These are phyloP conservation scores for Gibbula magus DNA, from an alignment of 2,888 invertebrate species.

Conservation along the genomic window DNA sequence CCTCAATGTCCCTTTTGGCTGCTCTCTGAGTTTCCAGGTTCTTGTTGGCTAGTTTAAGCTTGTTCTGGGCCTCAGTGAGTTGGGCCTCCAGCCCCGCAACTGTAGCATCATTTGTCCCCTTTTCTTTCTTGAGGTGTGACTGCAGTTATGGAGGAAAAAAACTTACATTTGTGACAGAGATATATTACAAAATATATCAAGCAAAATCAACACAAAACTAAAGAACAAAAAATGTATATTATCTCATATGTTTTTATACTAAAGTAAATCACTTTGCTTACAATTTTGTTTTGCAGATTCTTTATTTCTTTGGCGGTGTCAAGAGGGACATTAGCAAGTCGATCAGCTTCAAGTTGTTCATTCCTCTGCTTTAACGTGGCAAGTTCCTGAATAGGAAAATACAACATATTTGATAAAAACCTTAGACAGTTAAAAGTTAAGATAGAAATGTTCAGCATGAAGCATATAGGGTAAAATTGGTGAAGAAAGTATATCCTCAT, in stretches of 20 bases:
- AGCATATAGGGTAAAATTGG: no score
- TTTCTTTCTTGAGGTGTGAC: slow-evolving; percentile 58
- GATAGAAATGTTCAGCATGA: no score
- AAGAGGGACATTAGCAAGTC: slow-evolving; percentile 64
- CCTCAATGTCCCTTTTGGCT: slow-evolving; percentile 63
- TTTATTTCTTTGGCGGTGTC: slow-evolving; percentile 69
- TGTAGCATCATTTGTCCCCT: slow-evolving; percentile 47
- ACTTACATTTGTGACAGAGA: neutral
- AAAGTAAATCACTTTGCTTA: slow-evolving; percentile 40
- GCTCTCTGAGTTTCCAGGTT: slow-evolving; percentile 58
- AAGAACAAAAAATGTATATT: neutral
- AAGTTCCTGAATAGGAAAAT: slow-evolving; percentile 46
- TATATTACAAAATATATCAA: neutral
- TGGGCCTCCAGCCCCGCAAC: slow-evolving; percentile 53
- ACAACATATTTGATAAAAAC: neutral
- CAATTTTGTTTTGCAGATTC: slow-evolving; percentile 67
- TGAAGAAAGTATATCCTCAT: no score
- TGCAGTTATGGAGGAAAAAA: slow-evolving; percentile 23
- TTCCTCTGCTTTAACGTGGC: slow-evolving; percentile 47
- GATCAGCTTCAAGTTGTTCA: slow-evolving; percentile 63
- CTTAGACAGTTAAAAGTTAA: no score
- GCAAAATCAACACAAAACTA: neutral
- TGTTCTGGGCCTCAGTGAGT: slow-evolving; percentile 57
- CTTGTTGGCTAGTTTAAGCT: slow-evolving; percentile 58
- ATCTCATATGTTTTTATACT: neutral